Base-by-base conservation (phyloP, 2,888 invertebrate species). In the Acrocyrtus sp. region DNA sequence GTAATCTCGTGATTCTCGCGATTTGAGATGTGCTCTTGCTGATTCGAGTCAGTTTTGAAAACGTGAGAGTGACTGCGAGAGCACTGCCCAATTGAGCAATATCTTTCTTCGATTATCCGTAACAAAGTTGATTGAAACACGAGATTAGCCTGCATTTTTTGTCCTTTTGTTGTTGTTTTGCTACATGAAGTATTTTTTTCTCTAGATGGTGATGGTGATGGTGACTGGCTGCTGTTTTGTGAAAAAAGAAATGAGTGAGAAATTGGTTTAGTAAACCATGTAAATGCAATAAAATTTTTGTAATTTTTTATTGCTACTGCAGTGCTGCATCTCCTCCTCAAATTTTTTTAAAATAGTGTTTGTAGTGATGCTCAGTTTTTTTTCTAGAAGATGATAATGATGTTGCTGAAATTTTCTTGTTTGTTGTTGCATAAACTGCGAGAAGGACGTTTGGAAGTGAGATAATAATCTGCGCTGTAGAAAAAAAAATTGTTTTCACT, bases 81-180 rank as follows among this genome's bases (percentile, higher is more conserved):
- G 15, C 29, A 27, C 53, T 67, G 50, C 43, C 65, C 65, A 57
- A 68, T 68, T 68, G 68, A 68, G 68, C 60, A 68, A 68, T 34
- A 34, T 5, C 34, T 34, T 34, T 68, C 43, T 68, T 60, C 60
- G 68, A 68, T 68, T 68, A 68, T 68, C 68, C 68, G 68, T 60
- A 51, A 41, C 60, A 19, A 60, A 60, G 60, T 60, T 26, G 34
- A 26, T 5, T 45, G n/a, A 17, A n/a, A 5, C 45, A n/a, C 45
- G 19, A 45, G 12, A 45, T 45, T 45, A 45, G 5, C 17, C 19
- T 45, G 12, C 17, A n/a, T 45, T 45, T n/a, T 45, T 39, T 39
- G 8, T 10, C 39, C 6, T 39, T 39, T 39, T 39, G 39, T 39
- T 12, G 12, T 39, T 39, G 8, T 12, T 39, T 39, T 12, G 12